Base-by-base conservation (phyloP, 1,140 invertebrate genomes). In the Micrasema minimum region DNA sequence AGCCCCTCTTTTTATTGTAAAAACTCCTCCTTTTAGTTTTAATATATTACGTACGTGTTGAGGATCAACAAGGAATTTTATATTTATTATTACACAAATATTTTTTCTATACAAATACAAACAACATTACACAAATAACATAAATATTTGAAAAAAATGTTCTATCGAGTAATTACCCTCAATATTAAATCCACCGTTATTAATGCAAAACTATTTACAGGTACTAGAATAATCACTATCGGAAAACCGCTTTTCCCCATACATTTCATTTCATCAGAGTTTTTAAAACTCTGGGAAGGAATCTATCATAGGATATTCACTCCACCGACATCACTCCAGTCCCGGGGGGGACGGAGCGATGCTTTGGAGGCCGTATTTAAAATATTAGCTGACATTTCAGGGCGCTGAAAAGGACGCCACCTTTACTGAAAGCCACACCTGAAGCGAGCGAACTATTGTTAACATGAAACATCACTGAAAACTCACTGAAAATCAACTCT, bases 311-410 rank as follows among this genome's bases (percentile, higher is more conserved):
- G 55, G 31, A n/a, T 38, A 41, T 38, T 14, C 20, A 11, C 31
- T 11, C 5, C 16, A 12, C 16, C 4, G 10, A 41, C 14, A 20
- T 12, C 18, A 10, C 31, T 14, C 18, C 16, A 18, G 18, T 22
- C 55, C 22, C 55, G 0, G 1, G 50, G 10, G 10, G 55, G 20
- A 2, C 0, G 50, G 2, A 20, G 6, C 2, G 26, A 55, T 37
- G 26, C 51, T 55, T 55, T 35, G 26, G 26, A n/a, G 51, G 55
- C 16, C 55, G 55, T 59, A 59, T 59, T 59, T 59, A 59, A 59
- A 59, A 59, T 59, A 59, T 59, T 59, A 59, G 55, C 55, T 59
- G 35, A 41, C 55, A 41, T 59, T 59, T 43, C 37, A 59, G 55
- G 16, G 16, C 14, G 35, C 16, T 59, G 55, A 59, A 59, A 59